phyloP scores from a whole-genome alignment of 2,797 vertebrate genomes.

The Stomatorhinus walkeri region DNA sequence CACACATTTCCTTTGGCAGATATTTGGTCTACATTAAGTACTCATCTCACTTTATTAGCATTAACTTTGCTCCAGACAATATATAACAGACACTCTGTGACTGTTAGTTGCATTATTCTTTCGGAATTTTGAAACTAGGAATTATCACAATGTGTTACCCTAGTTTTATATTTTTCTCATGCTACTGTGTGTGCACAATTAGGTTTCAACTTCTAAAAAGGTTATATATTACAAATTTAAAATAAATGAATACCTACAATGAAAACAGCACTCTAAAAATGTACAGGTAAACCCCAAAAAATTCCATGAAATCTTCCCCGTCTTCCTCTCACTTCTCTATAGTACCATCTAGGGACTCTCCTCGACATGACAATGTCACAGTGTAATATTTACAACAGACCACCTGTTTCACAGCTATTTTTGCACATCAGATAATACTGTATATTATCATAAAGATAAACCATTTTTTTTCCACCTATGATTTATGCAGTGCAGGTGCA shows the following conservation, averaged over 20 bases:
- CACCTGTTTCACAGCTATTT: neutral
- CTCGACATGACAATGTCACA: neutral
- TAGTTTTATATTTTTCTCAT: neutral
- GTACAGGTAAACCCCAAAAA: neutral
- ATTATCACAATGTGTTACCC: neutral
- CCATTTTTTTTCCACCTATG: neutral
- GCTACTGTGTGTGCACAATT: neutral
- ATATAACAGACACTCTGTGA: neutral
- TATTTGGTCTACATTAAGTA: neutral
- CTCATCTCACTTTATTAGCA: neutral
- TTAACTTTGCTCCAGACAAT: neutral
- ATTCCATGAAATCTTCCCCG: neutral
- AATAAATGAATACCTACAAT: neutral
- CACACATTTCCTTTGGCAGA: neutral
- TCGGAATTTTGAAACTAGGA: neutral
- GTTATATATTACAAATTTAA: neutral
- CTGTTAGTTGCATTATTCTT: neutral
- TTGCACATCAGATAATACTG: neutral
- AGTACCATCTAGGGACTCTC: neutral
- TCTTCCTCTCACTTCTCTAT: neutral
- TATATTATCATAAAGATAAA: neutral
- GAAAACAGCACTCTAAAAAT: neutral
- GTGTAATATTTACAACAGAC: neutral
- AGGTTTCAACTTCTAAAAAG: neutral
- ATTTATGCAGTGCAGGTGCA: neutral